These are phyloP conservation scores for Aleiodes alternator DNA, from an alignment of 2,888 invertebrate genomes.

Conservation along the genomic window DNA sequence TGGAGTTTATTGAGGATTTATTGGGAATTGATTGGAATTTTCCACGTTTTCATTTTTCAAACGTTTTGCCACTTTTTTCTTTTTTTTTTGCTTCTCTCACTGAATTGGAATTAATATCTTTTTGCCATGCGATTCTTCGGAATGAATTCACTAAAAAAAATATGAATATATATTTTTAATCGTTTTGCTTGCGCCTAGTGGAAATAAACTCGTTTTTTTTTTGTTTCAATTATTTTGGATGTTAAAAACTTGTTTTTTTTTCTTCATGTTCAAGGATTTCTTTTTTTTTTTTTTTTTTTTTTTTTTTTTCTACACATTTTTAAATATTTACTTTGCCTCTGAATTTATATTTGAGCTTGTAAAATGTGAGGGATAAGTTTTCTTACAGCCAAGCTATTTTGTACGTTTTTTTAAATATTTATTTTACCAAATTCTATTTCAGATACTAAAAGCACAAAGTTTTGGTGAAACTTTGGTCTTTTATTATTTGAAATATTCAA, in stretches of 20 bases:
- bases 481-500: slow-evolving; percentile 10
- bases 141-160: too few relatives aligned
- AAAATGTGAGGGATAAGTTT: slow-evolving; percentile 2
- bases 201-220: too few relatives aligned
- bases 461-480: not conserved
- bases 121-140: too few relatives aligned
- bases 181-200: too few relatives aligned
- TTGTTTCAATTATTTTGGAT: too few relatives aligned
- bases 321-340: slow-evolving; percentile 17
- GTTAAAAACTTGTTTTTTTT: too few relatives aligned
- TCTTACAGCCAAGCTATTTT: slow-evolving; percentile 3
- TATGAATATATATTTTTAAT: too few relatives aligned
- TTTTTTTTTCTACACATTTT: not conserved
- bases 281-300: slow-evolving; percentile 2
- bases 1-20: slow-evolving; percentile 14
- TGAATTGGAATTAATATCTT: too few relatives aligned
- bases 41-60: not conserved
- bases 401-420: slow-evolving; percentile 23
- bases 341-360: slow-evolving; percentile 1
- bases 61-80: too few relatives aligned
- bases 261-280: not conserved
- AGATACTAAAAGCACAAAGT: not conserved
- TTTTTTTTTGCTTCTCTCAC: too few relatives aligned
- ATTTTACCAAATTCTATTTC: slow-evolving; percentile 20
- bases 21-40: slow-evolving; percentile 11